Percentiles rank a stretch among this genome's conserved stretches.
Conservation (phyloP, 1,140 invertebrate genomes). For the Aphaenogaster rudis region DNA sequence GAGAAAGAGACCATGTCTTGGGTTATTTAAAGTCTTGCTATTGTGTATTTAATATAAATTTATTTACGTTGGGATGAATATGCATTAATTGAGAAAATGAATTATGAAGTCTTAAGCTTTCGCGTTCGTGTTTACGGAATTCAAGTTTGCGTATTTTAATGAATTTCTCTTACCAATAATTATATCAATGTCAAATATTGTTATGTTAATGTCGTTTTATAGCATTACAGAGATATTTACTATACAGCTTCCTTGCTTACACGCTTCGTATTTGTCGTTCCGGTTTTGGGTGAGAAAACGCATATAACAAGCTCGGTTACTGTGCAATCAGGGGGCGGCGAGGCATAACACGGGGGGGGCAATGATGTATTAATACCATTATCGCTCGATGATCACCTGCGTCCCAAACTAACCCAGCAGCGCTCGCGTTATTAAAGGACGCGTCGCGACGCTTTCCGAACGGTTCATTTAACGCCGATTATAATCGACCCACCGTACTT, state of each 20-base stretch:
- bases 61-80: not conserved
- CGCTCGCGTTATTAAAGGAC: conserved; percentile 72
- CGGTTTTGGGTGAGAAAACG: conserved; percentile 72
- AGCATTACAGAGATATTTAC: not conserved
- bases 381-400: conserved; percentile 79
- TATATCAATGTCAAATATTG: not conserved
- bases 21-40: not conserved
- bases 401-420: conserved; percentile 65
- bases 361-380: conserved; percentile 83
- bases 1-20: not conserved
- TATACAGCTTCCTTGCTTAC: not conserved
- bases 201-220: not conserved
- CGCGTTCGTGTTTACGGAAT: not conserved
- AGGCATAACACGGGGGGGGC: conserved; percentile 68
- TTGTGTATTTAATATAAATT: not conserved
- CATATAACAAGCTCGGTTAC: conserved; percentile 69
- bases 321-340: conserved; percentile 78
- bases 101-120: not conserved
- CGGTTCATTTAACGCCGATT: conserved; percentile 60
- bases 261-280: conserved; percentile 67
- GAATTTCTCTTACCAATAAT: not conserved
- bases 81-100: not conserved
- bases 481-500: conserved; percentile 13
- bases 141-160: not conserved
- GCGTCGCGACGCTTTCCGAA: conserved; percentile 59